Evolutionary conservation across 2,797 vertebrate genomes (phyloP), one percentile per base, ranked within the genome.

Genomic region (Hemitrygon akajei): DNA sequence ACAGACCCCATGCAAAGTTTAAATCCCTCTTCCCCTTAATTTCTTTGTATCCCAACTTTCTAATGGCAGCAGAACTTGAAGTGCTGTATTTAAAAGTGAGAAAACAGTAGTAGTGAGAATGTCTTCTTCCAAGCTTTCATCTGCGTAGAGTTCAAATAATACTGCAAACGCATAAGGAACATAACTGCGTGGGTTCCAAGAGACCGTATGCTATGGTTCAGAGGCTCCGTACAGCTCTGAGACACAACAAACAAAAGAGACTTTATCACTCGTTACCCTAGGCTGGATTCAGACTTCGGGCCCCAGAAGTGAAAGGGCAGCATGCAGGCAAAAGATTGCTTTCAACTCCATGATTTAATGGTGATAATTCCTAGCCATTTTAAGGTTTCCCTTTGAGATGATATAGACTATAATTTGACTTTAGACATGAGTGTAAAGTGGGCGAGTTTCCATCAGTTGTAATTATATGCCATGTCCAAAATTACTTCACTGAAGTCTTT

Each of bases 261-360:
- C 30, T 66, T 69, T 20, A 7, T 89, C 86, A 69, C 60, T 63
- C 7, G 4, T 89, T 89, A n/a, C 63, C 60, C 14, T 20, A 63
- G 86, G 60, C n/a, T 89, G 63, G 86, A 37, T 66, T 37, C 60
- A 69, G 37, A 89, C 60, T n/a, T 69, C 9, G 63, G n/a, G 60
- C 86, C 86, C 86, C 63, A 89, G 86, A 89, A n/a, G 86, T 69
- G 86, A 66, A 89, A 89, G 86, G 86, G 86, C n/a, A 89, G 34
- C 3, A 9, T 10, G 18, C 30, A 37, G 20, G n/a, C 86, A 69
- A 89, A 69, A 22, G 60, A 89, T 89, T 37, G 86, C 7, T 69
- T n/a, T 22, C 69, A 63, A 37, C 86, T 89, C 30, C 34, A 9
- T 37, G 86, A 37, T 34, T 69, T 69, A 69, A 37, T 10, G 0